phyloP scores from a whole-genome alignment of 2,113 vertebrate genomes.

The Gallinago media region DNA sequence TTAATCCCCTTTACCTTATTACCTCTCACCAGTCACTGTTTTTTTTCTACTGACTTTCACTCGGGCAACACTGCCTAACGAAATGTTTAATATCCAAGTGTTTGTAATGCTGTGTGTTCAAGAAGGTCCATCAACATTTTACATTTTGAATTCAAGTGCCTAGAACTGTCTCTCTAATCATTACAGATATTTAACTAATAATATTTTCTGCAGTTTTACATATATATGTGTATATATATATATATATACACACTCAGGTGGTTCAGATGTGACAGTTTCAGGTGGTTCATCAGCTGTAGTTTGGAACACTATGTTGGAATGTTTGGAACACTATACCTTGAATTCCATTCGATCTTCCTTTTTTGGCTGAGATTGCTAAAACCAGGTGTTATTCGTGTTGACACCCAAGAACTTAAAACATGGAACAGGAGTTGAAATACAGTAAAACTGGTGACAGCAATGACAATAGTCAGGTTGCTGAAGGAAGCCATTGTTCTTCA shows the following conservation, averaged over 20 bases:
- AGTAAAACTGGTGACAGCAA: conserved; percentile 85
- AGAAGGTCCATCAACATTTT: neutral
- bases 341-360: conserved; percentile 99
- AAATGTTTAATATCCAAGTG: neutral
- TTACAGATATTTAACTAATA: neutral
- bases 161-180: neutral
- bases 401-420: conserved; percentile 88
- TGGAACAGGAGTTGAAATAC: conserved; percentile 94
- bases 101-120: neutral
- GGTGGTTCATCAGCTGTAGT: neutral
- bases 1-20: neutral
- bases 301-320: neutral
- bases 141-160: neutral
- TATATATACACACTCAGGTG: neutral
- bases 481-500: conserved; percentile 88
- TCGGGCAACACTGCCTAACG: neutral
- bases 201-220: neutral
- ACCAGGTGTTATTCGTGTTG: conserved; percentile 82
- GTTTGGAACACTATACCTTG: conserved; percentile 83
- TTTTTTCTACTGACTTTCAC: neutral
- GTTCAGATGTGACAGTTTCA: neutral
- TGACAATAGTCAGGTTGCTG: conserved; percentile 79
- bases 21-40: neutral
- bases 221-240: neutral
- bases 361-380: conserved; percentile 86